Percentiles rank a stretch among this genome's conserved stretches.
These are phyloP conservation scores for Hypsibius dujardini DNA, from an alignment of 1,140 invertebrate species.

Conservation along the genomic window DNA sequence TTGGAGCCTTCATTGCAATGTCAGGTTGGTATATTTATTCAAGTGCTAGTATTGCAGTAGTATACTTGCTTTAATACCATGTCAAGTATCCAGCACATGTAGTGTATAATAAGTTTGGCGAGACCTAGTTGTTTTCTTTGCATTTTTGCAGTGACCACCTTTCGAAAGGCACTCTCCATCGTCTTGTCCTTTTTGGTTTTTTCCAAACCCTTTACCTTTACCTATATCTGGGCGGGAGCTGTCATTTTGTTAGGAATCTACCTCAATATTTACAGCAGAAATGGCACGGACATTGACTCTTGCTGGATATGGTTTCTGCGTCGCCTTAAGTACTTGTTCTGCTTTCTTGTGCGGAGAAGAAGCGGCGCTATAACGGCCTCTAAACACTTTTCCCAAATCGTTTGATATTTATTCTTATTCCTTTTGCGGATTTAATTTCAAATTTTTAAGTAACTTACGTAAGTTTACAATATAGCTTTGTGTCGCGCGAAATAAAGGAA, in stretches of 20 bases:
- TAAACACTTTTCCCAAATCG: conserved; percentile 6
- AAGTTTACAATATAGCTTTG: too few relatives aligned
- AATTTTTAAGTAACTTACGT: too few relatives aligned
- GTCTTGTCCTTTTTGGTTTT: conserved; percentile 80
- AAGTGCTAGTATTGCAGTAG: conserved; percentile 53
- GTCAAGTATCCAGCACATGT: not conserved
- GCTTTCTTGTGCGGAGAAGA: not conserved
- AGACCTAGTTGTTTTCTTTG: conserved; percentile 2
- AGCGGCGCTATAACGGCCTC: not conserved
- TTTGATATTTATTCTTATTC: not conserved
- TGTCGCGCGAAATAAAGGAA: too few relatives aligned
- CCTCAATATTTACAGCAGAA: conserved; percentile 68
- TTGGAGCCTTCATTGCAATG: conserved; percentile 72
- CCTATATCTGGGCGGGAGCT: conserved; percentile 75
- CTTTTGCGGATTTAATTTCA: not conserved
- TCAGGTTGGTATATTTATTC: too few relatives aligned
- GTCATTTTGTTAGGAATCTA: conserved; percentile 74
- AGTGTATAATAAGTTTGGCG: conserved; percentile 15
- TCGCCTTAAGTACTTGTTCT: not conserved
- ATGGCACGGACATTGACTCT: not conserved
- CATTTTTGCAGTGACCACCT: conserved; percentile 37
- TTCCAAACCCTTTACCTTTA: conserved; percentile 75
- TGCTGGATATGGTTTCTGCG: not conserved
- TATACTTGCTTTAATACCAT: not conserved
- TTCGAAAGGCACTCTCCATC: conserved; percentile 73